Conservation (phyloP, 2,888 invertebrate species). For the Prenolepis imparis region DNA sequence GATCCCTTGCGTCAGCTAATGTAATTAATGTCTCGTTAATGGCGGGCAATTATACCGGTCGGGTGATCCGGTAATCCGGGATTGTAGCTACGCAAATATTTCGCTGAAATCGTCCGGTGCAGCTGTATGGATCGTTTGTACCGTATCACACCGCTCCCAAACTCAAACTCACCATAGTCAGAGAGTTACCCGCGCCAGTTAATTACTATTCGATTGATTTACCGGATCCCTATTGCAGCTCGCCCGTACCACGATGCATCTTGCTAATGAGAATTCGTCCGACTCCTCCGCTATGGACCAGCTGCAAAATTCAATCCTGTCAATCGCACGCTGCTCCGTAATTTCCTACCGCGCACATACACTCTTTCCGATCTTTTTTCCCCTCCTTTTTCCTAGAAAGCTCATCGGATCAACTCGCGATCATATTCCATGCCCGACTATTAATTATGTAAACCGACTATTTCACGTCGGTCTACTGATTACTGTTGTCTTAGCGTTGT, state of each 20-base stretch:
- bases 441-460: too few species aligned
- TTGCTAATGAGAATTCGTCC: conserved; percentile 72
- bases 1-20: conserved; percentile 43
- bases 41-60: conserved; percentile 56
- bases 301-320: conserved; percentile 65
- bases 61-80: conserved; percentile 60
- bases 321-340: conserved; percentile 57
- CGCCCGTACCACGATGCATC: conserved; percentile 57
- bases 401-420: conserved; percentile 15
- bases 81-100: conserved; percentile 64
- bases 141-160: conserved; percentile 50
- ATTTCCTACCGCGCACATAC: conserved; percentile 22
- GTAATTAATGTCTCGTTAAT: conserved; percentile 72
- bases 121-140: conserved; percentile 28
- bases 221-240: conserved; percentile 69
- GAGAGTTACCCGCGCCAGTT: conserved; percentile 70
- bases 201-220: conserved; percentile 83
- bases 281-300: conserved; percentile 56
- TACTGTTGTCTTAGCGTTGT: neutral
- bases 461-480: neutral
- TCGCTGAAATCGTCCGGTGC: conserved; percentile 65
- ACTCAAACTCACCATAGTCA: conserved; percentile 60
- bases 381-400: neutral
- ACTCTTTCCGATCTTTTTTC: neutral
- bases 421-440: conserved; percentile 12